A percentile compares a stretch with the other conserved stretches of the same genome.
Conservation (phyloP, 2,113 vertebrate species). For the Hoplias malabaricus region DNA sequence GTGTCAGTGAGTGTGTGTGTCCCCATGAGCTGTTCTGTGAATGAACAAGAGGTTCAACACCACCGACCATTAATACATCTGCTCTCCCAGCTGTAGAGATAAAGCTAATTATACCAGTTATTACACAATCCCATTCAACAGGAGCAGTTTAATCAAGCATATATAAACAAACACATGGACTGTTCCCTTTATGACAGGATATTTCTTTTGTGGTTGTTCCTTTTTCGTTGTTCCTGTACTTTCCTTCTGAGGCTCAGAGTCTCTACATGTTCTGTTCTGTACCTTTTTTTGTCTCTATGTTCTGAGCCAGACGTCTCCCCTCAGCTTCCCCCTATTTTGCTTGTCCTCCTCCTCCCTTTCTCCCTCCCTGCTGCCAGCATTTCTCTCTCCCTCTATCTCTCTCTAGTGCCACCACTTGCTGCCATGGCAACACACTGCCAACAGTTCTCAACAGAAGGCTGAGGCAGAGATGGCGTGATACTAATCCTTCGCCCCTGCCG, state of each 20-base stretch:
- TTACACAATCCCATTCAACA: constrained; percentile 3
- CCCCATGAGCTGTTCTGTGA: not conserved
- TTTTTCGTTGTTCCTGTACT: constrained; percentile 21
- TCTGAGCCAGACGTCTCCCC: constrained; percentile 34
- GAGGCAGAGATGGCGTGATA: constrained; percentile 12
- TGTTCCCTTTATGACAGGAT: not conserved
- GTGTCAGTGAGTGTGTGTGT: too few species aligned
- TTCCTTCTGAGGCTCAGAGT: not conserved
- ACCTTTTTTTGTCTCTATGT: constrained; percentile 25
- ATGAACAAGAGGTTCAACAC: not conserved
- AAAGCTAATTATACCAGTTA: constrained; percentile 4
- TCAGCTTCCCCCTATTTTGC: not conserved
- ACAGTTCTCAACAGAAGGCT: constrained; percentile 30
- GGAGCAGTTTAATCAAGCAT: constrained; percentile 7
- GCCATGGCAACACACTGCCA: constrained; percentile 47
- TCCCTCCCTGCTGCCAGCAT: constrained; percentile 19
- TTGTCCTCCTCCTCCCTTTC: not conserved
- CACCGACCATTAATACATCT: not conserved
- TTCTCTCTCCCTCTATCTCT: constrained; percentile 20
- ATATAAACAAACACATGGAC: not conserved
- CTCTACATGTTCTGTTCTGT: constrained; percentile 35
- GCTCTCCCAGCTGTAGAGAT: not conserved
- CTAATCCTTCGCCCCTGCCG: constrained; percentile 16
- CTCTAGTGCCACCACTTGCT: constrained; percentile 39
- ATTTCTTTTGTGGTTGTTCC: not conserved